Base-by-base conservation (phyloP, 2,888 invertebrate species). In the Notocelia uddmanniana region DNA sequence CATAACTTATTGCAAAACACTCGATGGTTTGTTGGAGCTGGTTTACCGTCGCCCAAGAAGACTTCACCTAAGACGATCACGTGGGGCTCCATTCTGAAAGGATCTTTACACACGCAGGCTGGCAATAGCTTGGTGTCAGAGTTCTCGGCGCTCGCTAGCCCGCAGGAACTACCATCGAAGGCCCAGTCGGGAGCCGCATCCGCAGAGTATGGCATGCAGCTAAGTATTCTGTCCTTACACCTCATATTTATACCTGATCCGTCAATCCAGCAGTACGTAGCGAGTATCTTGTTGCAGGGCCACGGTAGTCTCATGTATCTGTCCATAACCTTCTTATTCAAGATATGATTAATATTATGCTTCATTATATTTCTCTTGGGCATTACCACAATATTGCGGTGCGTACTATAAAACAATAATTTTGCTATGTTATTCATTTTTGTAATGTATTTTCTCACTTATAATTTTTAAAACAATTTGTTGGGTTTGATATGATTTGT, bases 101-200 rank as follows among this genome's bases (percentile, higher is more conserved):
- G 99, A 87, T 99, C 99, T 77, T 95, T 96, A 90, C 96, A 99
- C 74, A 99, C 95, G 48, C 97, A 97, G 13, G 96, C 97, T 0
- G 99, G 98, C 81, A 96, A 95, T 19, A 99, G 93, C 86, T 96
- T 97, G 41, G 98, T 97, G 85, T 99, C 99, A n/a, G 98, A 97
- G 85, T 97, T 97, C 23, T 97, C 97, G 1, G 89, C 83, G 76
- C 96, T 94, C 0, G 98, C 97, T 90, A 98, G 98, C 75, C 96
- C 97, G 0, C 97, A 97, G 1, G 98, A 98, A 85, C 98, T 98
- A 55, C 98, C 98, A 90, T 98, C 98, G 83, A 97, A 98, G 79
- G 97, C 97, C 98, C 98, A 98, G 23, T 95, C 91, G 3, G 98
- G 98, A 48, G 95, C 86, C 50, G 82, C 83, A 1, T 89, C 90